Conservation (phyloP, 2,113 vertebrate species). For the Amblyopsis rosae region DNA sequence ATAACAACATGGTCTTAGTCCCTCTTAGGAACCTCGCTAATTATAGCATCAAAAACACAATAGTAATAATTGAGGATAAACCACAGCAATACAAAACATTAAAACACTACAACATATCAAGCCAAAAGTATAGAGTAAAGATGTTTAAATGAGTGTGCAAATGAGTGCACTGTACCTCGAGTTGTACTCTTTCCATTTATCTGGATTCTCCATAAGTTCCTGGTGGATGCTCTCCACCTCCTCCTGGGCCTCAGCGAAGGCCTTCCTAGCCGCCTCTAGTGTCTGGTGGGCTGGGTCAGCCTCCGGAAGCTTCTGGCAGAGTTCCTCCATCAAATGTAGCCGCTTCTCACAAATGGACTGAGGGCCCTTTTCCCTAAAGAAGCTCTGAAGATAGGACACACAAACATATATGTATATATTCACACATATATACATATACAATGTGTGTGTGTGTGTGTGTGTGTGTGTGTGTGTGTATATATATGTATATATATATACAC, state of each 20-base stretch:
- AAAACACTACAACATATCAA: no score
- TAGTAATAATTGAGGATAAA: no score
- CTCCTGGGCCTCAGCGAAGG: slow-evolving; percentile 80
- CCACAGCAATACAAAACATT: no score
- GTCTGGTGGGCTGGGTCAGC: slow-evolving; percentile 79
- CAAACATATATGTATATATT: background rate
- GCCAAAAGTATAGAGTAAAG: no score
- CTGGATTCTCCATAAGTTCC: slow-evolving; percentile 82
- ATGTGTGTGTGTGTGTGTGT: no score
- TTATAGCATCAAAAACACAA: no score
- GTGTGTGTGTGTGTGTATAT: no score
- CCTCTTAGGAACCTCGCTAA: no score
- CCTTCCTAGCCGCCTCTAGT: slow-evolving; percentile 70
- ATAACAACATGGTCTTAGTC: background rate
- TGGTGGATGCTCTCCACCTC: slow-evolving; percentile 80
- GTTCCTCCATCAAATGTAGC: slow-evolving; percentile 87
- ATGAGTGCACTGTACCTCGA: slow-evolving; percentile 69
- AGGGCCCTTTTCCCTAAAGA: slow-evolving; percentile 90
- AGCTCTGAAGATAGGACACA: slow-evolving; percentile 73
- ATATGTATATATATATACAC: no score
- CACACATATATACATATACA: no score
- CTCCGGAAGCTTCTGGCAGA: slow-evolving; percentile 88
- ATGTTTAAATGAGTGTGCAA: background rate
- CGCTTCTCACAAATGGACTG: slow-evolving; percentile 89
- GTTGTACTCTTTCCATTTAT: slow-evolving; percentile 90